Percentiles rank a stretch among this genome's conserved stretches.
Evolutionary conservation across 2,113 vertebrate species (phyloP).

Genomic region (Dipodomys spectabilis): DNA sequence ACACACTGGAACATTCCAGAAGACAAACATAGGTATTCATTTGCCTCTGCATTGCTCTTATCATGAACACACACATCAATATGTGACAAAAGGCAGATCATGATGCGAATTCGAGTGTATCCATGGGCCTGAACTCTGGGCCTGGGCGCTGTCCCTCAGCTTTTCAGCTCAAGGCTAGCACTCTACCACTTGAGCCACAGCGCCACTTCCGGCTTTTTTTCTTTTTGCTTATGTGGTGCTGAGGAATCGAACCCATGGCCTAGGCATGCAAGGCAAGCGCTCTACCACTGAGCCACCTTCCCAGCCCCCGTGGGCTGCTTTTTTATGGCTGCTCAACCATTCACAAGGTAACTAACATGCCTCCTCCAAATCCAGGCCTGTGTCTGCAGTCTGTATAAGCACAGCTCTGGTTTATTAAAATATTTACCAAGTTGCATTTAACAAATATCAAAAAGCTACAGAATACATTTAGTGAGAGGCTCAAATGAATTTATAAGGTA

Average conservation of each 20-base stretch:
- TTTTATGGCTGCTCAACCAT: background rate
- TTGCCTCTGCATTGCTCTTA: background rate
- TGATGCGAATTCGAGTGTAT: accelerated
- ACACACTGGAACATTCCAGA: background rate
- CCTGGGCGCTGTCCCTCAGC: too few species aligned
- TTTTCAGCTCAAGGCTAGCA: too few species aligned
- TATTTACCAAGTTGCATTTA: background rate
- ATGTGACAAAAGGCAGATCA: background rate
- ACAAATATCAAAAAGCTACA: background rate
- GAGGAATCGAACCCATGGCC: too few species aligned
- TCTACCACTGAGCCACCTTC: too few species aligned
- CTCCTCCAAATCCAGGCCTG: background rate
- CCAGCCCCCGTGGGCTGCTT: too few species aligned
- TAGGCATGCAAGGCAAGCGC: too few species aligned
- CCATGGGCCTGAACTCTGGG: too few species aligned
- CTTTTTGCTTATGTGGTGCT: too few species aligned
- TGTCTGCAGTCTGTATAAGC: background rate
- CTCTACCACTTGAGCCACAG: too few species aligned
- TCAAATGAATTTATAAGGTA: background rate
- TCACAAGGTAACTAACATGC: background rate
- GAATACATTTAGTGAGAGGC: background rate
- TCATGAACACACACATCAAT: background rate
- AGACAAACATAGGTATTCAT: background rate
- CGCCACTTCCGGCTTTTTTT: too few species aligned
- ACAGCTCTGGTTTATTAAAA: background rate